Evolutionary conservation across 2,797 vertebrate species (phyloP), one percentile per base, ranked within the genome.

Genomic region (Sus cebifrons): DNA sequence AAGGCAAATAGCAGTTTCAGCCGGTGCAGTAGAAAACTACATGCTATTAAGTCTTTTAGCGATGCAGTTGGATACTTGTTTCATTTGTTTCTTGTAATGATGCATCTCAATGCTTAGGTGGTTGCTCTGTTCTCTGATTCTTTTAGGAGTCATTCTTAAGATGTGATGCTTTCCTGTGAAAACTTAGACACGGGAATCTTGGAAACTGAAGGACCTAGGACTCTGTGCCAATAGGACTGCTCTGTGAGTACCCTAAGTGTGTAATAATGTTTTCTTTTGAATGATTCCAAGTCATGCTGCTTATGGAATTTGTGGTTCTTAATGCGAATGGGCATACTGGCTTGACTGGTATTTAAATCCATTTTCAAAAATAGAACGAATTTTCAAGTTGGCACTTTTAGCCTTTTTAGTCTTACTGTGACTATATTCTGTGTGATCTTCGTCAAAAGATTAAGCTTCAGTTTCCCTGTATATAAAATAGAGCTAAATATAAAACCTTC

Each of bases 81-180:
- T 44, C 1, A 0, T 36, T 29, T 84, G 9, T 49, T 52, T 29
- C 21, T 79, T 62, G 36, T 64, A 27, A 49, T 15, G 6, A 52
- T 67, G 13, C 1, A n/a, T 68, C 56, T n/a, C 9, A 54, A 16
- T 71, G n/a, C 64, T 95, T 64, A 81, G 4, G 32, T 81, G 40
- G 3, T 86, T 86, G 52, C 0, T 58, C 5, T 81, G 3, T 84
- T 95, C 44, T 91, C 78, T 70, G n/a, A 13, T 89, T 79, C 52
- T 96, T 89, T 49, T n/a, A 94, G 89, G 52, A 92, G 44, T 89
- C 27, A 36, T 5, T 40, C 23, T 89, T 73, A 79, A 67, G 36
- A 67, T 89, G 75, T 68, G 27, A 54, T 92, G 64, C 13, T 89
- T 71, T 89, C 16, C 29, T 67, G 32, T 75, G 75, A 88, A 93